These are phyloP conservation scores for Philopedon plagiatum DNA, from an alignment of 2,888 invertebrate species.

Conservation along the genomic window DNA sequence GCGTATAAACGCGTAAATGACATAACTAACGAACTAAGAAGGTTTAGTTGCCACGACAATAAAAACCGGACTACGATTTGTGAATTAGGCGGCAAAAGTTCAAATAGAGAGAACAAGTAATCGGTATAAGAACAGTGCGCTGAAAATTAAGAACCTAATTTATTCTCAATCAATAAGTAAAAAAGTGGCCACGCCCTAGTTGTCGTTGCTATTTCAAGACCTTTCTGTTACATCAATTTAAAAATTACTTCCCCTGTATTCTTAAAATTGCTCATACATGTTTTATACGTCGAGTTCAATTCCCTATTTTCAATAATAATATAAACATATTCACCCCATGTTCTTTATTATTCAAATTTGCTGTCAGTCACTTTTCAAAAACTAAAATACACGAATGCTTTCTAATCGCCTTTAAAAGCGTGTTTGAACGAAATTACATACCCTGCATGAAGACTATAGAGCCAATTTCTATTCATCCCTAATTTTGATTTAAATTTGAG, in stretches of 20 bases:
- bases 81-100: too few relatives aligned
- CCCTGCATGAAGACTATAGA: conserved; percentile 23
- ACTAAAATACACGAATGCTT: conserved; percentile 26
- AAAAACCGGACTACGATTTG: too few relatives aligned
- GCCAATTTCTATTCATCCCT: conserved; percentile 44
- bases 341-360: conserved; percentile 45
- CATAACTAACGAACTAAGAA: too few relatives aligned
- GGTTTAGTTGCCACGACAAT: too few relatives aligned
- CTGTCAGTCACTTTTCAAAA: conserved; percentile 41
- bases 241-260: conserved; percentile 9
- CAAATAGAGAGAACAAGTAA: too few relatives aligned
- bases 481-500: conserved; percentile 42
- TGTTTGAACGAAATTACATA: conserved; percentile 46
- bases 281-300: conserved; percentile 29
- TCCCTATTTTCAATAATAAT: conserved; percentile 29
- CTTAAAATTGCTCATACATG: conserved; percentile 37
- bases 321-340: conserved; percentile 46
- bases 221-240: not conserved
- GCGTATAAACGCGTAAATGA: too few relatives aligned
- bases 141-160: too few relatives aligned
- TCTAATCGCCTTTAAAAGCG: conserved; percentile 45
- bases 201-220: not conserved
- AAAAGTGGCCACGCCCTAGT: too few relatives aligned
- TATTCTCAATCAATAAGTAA: too few relatives aligned
- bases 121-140: too few relatives aligned